Evolutionary conservation across 2,888 invertebrate species (phyloP).

Genomic region (Nemapogon koenigi): DNA sequence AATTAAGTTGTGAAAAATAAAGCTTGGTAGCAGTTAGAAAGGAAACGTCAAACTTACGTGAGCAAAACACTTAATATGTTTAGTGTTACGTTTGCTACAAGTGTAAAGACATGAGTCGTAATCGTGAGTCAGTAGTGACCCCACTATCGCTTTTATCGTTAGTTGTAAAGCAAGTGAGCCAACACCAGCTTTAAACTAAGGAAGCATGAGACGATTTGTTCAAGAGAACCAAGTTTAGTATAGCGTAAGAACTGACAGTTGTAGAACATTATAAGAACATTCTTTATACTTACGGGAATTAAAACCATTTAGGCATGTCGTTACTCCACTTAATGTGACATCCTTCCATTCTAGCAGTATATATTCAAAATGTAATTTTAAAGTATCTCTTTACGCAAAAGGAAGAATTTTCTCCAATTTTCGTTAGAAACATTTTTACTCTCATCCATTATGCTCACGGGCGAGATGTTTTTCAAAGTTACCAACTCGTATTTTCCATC

Average conservation of each 20-base stretch:
- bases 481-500: slow-evolving; percentile 19
- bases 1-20: no score
- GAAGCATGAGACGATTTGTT: slow-evolving; percentile 37
- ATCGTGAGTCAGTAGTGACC: slow-evolving; percentile 26
- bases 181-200: slow-evolving; percentile 39
- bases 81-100: background rate
- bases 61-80: no score
- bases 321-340: no score
- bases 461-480: slow-evolving; percentile 3
- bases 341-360: no score
- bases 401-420: no score
- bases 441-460: slow-evolving; percentile 3
- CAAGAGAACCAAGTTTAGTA: slow-evolving; percentile 26
- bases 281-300: slow-evolving; percentile 26
- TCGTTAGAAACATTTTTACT: no score
- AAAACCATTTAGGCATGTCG: slow-evolving; percentile 20
- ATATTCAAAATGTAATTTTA: no score
- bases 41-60: no score
- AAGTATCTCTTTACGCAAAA: no score
- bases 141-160: slow-evolving; percentile 42
- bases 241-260: slow-evolving; percentile 22
- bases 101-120: background rate
- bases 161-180: slow-evolving; percentile 43
- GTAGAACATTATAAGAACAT: no score
- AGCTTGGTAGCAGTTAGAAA: no score